A percentile compares a stretch with the other conserved stretches of the same genome.
phyloP scores from a whole-genome alignment of 2,113 vertebrate species.

The Isichthys henryi region DNA sequence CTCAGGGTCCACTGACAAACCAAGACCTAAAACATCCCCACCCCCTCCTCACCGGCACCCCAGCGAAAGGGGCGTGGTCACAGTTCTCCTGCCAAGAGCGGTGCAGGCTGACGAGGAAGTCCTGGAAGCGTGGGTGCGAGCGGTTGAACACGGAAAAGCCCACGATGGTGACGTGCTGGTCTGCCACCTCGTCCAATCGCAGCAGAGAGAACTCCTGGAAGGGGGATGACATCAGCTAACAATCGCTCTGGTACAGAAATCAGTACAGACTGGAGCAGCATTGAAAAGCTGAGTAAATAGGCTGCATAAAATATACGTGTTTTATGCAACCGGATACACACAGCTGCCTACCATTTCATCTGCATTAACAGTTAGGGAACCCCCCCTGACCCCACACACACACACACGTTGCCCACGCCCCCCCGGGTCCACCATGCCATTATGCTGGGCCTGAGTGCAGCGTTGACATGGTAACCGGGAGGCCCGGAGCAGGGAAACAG shows the following conservation, averaged over 20 bases:
- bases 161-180: constrained; percentile 85
- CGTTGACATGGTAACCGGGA: not conserved
- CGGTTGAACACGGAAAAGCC: constrained; percentile 96
- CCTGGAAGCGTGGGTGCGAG: constrained; percentile 88
- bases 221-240: constrained; percentile 13
- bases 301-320: not conserved
- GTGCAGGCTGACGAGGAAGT: constrained; percentile 90
- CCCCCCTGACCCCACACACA: not conserved
- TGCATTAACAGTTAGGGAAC: not conserved
- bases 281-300: not conserved
- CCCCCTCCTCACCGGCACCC: constrained; percentile 74
- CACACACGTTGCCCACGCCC: too few species aligned
- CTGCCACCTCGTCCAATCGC: constrained; percentile 73
- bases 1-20: not conserved
- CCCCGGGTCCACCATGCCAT: not conserved
- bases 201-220: constrained; percentile 87
- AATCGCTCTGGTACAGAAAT: not conserved
- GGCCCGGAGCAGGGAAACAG: not conserved
- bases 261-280: not conserved
- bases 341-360: not conserved
- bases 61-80: constrained; percentile 86
- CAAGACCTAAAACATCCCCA: not conserved
- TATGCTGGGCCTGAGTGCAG: not conserved
- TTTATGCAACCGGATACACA: not conserved
- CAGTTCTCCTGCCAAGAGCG: constrained; percentile 98